Base-by-base conservation (phyloP, 1,140 invertebrate species). In the Pseudobourletiella spinata region DNA sequence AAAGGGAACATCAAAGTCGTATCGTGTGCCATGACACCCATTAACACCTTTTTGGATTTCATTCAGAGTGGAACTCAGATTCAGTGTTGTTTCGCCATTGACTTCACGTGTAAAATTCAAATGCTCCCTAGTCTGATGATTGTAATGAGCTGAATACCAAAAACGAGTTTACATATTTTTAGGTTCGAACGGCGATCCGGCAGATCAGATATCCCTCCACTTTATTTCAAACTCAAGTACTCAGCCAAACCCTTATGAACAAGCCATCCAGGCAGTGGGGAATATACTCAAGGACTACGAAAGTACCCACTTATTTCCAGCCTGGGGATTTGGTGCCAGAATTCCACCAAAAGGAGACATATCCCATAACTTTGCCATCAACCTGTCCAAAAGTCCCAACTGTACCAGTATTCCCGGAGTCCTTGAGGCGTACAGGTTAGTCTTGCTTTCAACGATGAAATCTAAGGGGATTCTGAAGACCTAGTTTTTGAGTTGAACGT, bases 21-120 rank as follows among this genome's bases (percentile, higher is more conserved):
- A 6, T 3, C 24, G 20, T 51, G 48, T 26, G 51, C 44, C 14
- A 42, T 67, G 15, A 42, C 59, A 51, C 71, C 73, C 44, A 67
- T 76, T 20, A 74, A 75, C 64, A 77, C 80, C 32, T 83, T 83
- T 68, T 67, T 83, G 62, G 82, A 83, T 69, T 83, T 81, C 73
- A 75, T 83, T 30, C 76, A 76, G 72, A 79, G 79, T 68, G 82
- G 82, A 28, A 79, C 75, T 55, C 74, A 78, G 55, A 71, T 80
- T 22, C 74, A 77, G 69, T 79, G 76, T 63, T 75, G 76, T 22
- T 73, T 80, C 66, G 81, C 82, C 30, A 79, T 86, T 60, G 84
- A 86, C 73, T 86, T 86, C 71, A 86, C 84, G 61, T 76, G 77
- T 77, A 71, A 74, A n/a, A n/a, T n/a, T n/a, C n/a, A n/a, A n/a